Percentiles rank a stretch among this genome's conserved stretches.
Evolutionary conservation across 2,888 invertebrate genomes (phyloP).

Genomic region (Rugalucina vietnamica): DNA sequence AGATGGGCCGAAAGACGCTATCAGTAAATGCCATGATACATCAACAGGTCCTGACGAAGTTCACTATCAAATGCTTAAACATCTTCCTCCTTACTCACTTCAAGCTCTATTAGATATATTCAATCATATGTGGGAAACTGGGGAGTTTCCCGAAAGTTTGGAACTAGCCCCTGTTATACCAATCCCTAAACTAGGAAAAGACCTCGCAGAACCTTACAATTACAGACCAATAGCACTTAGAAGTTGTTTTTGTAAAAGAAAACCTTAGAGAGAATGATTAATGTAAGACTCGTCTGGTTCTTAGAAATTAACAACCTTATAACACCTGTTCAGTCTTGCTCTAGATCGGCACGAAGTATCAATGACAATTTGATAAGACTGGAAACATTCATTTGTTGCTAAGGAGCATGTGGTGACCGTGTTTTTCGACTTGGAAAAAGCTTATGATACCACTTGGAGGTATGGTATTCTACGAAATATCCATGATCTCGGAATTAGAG

Average conservation of each 20-base stretch:
- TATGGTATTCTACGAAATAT: too few relatives aligned
- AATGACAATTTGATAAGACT: too few relatives aligned
- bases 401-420: too few relatives aligned
- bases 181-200: conserved; percentile 58
- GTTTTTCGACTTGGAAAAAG: too few relatives aligned
- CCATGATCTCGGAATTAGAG: too few relatives aligned
- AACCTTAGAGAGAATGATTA: too few relatives aligned
- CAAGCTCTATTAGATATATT: conserved; percentile 17
- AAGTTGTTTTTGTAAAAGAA: conserved; percentile 69
- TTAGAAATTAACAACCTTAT: too few relatives aligned
- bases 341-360: too few relatives aligned
- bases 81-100: conserved; percentile 6
- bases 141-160: conserved; percentile 46
- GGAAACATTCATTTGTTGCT: too few relatives aligned
- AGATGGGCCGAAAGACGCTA: not conserved
- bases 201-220: conserved; percentile 50
- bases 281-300: too few relatives aligned
- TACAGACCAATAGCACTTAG: conserved; percentile 72
- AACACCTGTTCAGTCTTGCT: too few relatives aligned
- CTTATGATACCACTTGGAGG: too few relatives aligned
- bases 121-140: conserved; percentile 48
- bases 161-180: conserved; percentile 50
- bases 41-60: conserved; percentile 38
- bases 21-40: conserved; percentile 15
- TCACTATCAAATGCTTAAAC: conserved; percentile 37